These are phyloP conservation scores for Tachycineta bicolor DNA, from an alignment of 2,113 vertebrate genomes.

Conservation along the genomic window DNA sequence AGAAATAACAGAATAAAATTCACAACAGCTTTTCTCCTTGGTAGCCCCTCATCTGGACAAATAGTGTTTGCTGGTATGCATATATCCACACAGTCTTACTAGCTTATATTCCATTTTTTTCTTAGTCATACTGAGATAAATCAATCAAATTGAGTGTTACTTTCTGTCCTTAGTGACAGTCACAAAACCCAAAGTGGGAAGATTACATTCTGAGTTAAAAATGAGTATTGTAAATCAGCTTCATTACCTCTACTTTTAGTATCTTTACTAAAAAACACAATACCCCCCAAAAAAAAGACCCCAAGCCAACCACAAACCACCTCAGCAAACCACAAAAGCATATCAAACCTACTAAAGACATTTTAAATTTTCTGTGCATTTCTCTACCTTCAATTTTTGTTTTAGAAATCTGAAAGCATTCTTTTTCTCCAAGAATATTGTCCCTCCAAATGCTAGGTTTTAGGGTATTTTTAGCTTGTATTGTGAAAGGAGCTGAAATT, in stretches of 20 bases:
- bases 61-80: not conserved
- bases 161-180: conserved; percentile 37
- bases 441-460: not conserved
- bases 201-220: conserved; percentile 55
- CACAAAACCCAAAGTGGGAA: conserved; percentile 10
- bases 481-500: conserved; percentile 33
- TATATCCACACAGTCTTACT: not conserved
- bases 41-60: not conserved
- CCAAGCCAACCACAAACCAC: not conserved
- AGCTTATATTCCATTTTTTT: not conserved
- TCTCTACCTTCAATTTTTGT: not conserved
- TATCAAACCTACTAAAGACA: not conserved
- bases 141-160: not conserved
- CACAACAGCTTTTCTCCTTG: not conserved
- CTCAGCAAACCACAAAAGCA: not conserved
- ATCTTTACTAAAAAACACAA: not conserved
- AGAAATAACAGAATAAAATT: not conserved
- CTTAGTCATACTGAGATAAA: not conserved
- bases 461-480: not conserved
- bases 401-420: conserved; percentile 36
- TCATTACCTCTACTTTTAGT: not conserved
- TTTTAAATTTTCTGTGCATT: conserved; percentile 17
- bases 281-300: not conserved
- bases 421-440: not conserved
- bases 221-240: not conserved